Conservation (phyloP, 2,113 vertebrate species). For the Cochlearius cochlearius region DNA sequence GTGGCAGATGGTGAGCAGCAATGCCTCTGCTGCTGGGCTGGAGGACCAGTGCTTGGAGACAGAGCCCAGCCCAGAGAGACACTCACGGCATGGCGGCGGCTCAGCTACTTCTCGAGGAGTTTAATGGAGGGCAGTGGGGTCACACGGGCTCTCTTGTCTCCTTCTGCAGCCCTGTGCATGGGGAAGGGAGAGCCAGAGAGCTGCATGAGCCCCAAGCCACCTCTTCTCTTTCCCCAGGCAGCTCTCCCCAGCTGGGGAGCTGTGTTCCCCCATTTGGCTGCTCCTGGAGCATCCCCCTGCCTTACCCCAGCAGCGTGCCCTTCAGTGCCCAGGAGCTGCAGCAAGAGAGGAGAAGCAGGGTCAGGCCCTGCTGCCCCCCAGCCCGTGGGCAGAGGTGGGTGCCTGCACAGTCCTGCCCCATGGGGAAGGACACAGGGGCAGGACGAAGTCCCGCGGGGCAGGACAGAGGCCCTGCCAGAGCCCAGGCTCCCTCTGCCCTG, state of each 20-base stretch:
- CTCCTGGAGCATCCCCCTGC: no score
- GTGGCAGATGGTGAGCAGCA: neutral
- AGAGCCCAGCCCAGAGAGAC: neutral
- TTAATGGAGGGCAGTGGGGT: fast-evolving
- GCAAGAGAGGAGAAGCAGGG: neutral
- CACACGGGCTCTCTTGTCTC: neutral
- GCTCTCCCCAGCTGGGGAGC: neutral
- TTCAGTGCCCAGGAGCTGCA: neutral
- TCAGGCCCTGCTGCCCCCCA: neutral
- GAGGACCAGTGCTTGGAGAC: neutral
- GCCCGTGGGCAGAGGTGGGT: neutral
- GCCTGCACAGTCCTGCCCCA: neutral
- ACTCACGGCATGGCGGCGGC: fast-evolving
- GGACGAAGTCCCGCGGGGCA: neutral
- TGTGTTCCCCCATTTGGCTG: no score
- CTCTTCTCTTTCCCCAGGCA: neutral
- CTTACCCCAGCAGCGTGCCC: neutral
- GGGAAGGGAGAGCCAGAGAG: neutral
- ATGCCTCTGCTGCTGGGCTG: neutral
- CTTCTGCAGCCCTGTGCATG: neutral
- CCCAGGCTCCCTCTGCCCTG: neutral
- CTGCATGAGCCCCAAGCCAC: neutral
- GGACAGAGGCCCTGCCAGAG: neutral
- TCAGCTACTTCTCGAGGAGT: neutral
- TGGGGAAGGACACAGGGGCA: neutral